Base-by-base conservation (phyloP, 1,140 invertebrate genomes). In the Hydropsyche tenuis region DNA sequence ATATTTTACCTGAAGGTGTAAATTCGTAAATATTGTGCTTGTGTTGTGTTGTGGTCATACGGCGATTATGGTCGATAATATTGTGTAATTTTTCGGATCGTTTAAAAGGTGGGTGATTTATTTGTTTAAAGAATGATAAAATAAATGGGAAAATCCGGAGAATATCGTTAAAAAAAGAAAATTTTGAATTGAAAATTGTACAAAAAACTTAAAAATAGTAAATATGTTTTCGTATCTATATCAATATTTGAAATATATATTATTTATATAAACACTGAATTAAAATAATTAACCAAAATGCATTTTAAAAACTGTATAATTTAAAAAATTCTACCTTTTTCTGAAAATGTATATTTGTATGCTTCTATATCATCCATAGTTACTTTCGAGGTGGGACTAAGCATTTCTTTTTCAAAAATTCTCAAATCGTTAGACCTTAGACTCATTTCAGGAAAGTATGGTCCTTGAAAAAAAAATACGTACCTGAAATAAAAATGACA, bases 381-480 rank as follows among this genome's bases (percentile, higher is more conserved):
- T 6, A 84, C 78, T 42, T 65, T 65, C 0, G 46, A 16, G 14
- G 71, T 76, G 9, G 75, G 63, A 16, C 22, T 27, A 43, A 65
- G 63, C 27, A 69, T 63, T 53, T 80, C 68, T 5, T 20, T n/a
- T 23, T 64, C 37, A 51, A 84, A 81, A 7, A 74, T 22, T 1
- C 22, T 69, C 25, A 84, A 81, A 76, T 89, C 88, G 23, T 84
- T 73, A 0, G 78, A 18, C 20, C 70, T 42, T 7, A 88, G 23
- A 0, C 75, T 53, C 6, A 85, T 68, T 78, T 90, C 88, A 0
- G 89, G 87, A 1, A 90, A 42, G 22, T 75, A 85, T 4, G 86
- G 86, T n/a, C 86, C 73, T 82, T 88, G 87, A 79, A 88, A 89
- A 69, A 88, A 82, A 69, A 87, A 87, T 68, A 89, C 83, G 75